Percentiles rank a stretch among this genome's conserved stretches.
Evolutionary conservation across 2,113 vertebrate species (phyloP).

Genomic region (Taxidea taxus): DNA sequence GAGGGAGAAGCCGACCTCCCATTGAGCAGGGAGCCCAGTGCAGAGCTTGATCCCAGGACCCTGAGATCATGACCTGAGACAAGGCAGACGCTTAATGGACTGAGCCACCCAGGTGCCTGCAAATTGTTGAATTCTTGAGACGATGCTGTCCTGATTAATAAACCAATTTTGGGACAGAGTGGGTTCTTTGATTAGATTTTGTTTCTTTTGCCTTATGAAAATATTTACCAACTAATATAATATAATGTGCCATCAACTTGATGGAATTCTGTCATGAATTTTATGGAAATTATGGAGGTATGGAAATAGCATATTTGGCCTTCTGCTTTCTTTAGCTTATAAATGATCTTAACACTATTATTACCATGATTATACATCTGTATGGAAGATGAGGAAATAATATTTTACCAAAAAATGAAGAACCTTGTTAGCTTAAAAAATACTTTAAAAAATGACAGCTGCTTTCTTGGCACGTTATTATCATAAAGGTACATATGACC

Average conservation of each 20-base stretch:
- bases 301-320: not conserved
- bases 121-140: not conserved
- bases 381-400: not conserved
- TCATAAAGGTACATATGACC: not conserved
- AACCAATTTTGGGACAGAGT: conserved; percentile 21
- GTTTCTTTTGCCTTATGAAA: conserved; percentile 21
- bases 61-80: too few species aligned
- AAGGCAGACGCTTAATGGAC: too few species aligned
- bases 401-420: conserved; percentile 15
- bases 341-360: conserved; percentile 17
- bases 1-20: too few species aligned
- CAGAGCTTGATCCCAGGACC: too few species aligned
- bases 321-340: not conserved
- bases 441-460: conserved; percentile 36
- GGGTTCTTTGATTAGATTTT: conserved; percentile 24
- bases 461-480: not conserved
- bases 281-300: conserved; percentile 18
- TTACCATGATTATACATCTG: not conserved
- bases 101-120: too few species aligned
- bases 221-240: not conserved
- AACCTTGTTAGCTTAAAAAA: conserved; percentile 20
- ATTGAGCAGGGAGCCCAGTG: too few species aligned
- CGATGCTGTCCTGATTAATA: conserved; percentile 5
- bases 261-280: conserved; percentile 16
- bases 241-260: not conserved